These are phyloP conservation scores for Dysmachus trigonus DNA, from an alignment of 2,888 invertebrate species.

Conservation along the genomic window DNA sequence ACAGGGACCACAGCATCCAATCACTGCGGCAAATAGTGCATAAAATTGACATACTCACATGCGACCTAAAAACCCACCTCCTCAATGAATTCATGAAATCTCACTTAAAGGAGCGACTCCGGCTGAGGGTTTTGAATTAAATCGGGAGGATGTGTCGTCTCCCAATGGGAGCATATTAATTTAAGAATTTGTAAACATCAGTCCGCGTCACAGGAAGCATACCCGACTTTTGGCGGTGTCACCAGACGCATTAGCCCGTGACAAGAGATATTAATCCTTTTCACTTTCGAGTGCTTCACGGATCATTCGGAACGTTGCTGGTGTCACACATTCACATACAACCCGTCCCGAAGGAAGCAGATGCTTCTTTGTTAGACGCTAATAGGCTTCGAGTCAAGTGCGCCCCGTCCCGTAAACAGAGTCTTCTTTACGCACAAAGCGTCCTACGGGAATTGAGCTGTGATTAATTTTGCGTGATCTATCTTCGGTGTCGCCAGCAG, in stretches of 20 bases:
- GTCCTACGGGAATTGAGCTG: neutral
- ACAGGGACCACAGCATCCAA: neutral
- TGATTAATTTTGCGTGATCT: neutral
- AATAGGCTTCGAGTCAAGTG: neutral
- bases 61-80: neutral
- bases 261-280: slow-evolving; percentile 22
- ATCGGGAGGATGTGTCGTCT: slow-evolving; percentile 4
- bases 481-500: neutral
- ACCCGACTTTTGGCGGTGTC: slow-evolving; percentile 4
- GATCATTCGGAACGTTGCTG: neutral
- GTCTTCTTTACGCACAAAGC: neutral
- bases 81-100: neutral
- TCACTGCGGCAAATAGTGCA: neutral
- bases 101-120: neutral
- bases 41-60: neutral
- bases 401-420: neutral
- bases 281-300: neutral
- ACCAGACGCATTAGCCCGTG: slow-evolving; percentile 13
- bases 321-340: neutral
- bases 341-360: neutral
- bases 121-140: neutral
- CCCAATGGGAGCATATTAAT: slow-evolving; percentile 20
- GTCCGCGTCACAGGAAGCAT: neutral
- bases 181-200: slow-evolving; percentile 29
- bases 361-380: neutral